These are phyloP conservation scores for Adela reaumurella DNA, from an alignment of 2,888 invertebrate genomes.

Conservation along the genomic window DNA sequence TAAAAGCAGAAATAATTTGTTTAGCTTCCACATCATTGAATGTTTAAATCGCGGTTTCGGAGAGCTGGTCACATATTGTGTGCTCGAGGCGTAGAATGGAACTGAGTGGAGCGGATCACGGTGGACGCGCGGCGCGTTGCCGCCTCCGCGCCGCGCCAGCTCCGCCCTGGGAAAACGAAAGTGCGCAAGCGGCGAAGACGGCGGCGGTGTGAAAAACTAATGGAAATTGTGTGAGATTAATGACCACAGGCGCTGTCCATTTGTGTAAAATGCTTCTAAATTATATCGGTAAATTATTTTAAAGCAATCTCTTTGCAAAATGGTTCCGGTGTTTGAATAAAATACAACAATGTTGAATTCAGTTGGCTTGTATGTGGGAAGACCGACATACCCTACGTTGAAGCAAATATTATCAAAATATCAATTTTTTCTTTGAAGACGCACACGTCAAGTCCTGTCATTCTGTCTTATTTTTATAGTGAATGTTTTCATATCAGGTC, in stretches of 20 bases:
- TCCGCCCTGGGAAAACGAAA: constrained; percentile 48
- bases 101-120: constrained; percentile 27
- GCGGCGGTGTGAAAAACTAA: constrained; percentile 27
- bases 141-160: constrained; percentile 17
- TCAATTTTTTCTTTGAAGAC: too few species aligned
- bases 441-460: too few species aligned
- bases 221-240: neutral
- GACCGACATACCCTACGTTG: too few species aligned
- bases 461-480: too few species aligned
- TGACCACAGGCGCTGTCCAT: neutral
- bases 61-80: neutral
- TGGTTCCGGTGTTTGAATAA: too few species aligned
- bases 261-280: neutral
- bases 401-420: too few species aligned
- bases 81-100: constrained; percentile 6
- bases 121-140: constrained; percentile 14
- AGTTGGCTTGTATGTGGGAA: too few species aligned
- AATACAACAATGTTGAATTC: too few species aligned
- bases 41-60: constrained; percentile 20
- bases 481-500: too few species aligned
- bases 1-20: constrained; percentile 1
- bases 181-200: too few species aligned
- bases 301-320: too few species aligned
- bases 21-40: constrained; percentile 22
- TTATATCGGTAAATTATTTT: too few species aligned